Conservation (phyloP, 2,888 invertebrate genomes). For the Rhagophthalmus giganteus region DNA sequence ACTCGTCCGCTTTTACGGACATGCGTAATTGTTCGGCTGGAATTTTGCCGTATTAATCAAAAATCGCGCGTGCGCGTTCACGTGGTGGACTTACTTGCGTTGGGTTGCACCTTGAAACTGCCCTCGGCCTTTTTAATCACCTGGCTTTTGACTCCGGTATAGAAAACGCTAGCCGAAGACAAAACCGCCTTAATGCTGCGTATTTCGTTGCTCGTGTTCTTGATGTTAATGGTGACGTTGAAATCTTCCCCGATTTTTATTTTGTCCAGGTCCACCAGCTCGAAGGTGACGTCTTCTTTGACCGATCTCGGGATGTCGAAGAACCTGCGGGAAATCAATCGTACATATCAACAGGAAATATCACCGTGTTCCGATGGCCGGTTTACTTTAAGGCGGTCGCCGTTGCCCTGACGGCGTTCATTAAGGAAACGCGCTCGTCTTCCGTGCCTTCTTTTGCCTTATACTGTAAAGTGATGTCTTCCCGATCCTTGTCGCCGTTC, state of each 20-base stretch:
- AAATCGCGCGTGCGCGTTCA: too few relatives aligned
- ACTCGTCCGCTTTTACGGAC: conserved; percentile 68
- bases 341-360: too few relatives aligned
- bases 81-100: conserved; percentile 62
- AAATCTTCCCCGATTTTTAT: conserved; percentile 73
- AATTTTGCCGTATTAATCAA: too few relatives aligned
- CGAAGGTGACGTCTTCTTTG: conserved; percentile 66
- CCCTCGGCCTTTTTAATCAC: conserved; percentile 71
- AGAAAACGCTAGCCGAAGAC: conserved; percentile 71
- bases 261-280: conserved; percentile 69
- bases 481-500: conserved; percentile 69
- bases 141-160: conserved; percentile 74
- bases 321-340: conserved; percentile 54
- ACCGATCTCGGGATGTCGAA: conserved; percentile 63
- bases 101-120: conserved; percentile 65
- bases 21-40: conserved; percentile 62
- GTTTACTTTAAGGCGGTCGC: conserved; percentile 66
- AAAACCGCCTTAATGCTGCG: conserved; percentile 70
- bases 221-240: conserved; percentile 66
- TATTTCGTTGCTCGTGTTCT: conserved; percentile 62
- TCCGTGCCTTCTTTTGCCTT: conserved; percentile 73
- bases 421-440: conserved; percentile 72
- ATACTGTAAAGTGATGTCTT: conserved; percentile 71
- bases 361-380: too few relatives aligned
- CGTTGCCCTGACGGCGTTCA: conserved; percentile 73